Base-by-base conservation (phyloP, 1,140 invertebrate species). In the Arctopsyche grandis region DNA sequence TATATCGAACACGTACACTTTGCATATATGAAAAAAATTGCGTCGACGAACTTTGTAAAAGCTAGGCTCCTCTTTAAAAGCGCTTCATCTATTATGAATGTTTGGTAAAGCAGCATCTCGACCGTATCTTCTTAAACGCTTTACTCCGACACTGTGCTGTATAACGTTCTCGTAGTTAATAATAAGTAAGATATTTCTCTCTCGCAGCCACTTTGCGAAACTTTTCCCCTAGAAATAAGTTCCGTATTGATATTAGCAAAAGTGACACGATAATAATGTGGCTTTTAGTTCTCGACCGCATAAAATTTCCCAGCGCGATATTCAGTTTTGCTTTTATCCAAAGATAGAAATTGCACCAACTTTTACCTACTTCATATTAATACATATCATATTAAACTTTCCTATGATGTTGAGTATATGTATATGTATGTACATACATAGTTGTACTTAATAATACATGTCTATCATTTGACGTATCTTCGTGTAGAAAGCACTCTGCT, bases 61-160 rank as follows among this genome's bases (percentile, higher is more conserved):
- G 44, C 76, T 78, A 75, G 29, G 22, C 77, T 70, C 71, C 71
- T 69, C 71, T 80, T 69, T 73, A 70, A 81, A 76, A 78, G 80
- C 77, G 75, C 56, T 78, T 81, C 77, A 78, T 81, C 75, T 81
- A 81, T 81, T 81, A 81, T 81, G 78, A 75, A 81, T 19, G 80
- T 26, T 69, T 48, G 56, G 79, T 69, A 78, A 78, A 78, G 48
- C 69, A 16, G 26, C 52, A 71, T 38, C 22, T 73, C 26, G 66
- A 58, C 46, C 56, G 80, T 52, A 73, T 75, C 70, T 69, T 77
- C 77, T 74, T 79, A 81, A 80, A 79, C 80, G 78, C 80, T 81
- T 81, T 78, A 81, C 76, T 38, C 29, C 29, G 29, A 38, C 46
- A 43, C 5, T 60, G 60, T 38, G 60, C 29, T 58, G 71, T 79